A percentile compares a stretch with the other conserved stretches of the same genome.
These are phyloP conservation scores for Cyclura pinguis DNA, from an alignment of 2,797 vertebrate genomes.

Conservation along the genomic window DNA sequence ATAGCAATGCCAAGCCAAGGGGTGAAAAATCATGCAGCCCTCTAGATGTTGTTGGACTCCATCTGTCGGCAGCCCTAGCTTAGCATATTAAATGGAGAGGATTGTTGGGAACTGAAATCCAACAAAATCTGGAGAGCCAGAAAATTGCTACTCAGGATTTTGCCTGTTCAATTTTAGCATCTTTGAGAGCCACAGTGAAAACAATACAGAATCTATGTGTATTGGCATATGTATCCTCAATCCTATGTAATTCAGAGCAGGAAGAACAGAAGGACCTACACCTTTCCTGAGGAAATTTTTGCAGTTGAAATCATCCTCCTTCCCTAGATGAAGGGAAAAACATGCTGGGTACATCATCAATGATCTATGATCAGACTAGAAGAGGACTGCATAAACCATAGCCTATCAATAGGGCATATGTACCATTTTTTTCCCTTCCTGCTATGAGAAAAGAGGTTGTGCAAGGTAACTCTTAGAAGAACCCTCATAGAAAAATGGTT, in stretches of 20 bases:
- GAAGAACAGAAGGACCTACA: not conserved
- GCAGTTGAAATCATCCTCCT: not conserved
- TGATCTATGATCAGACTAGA: not conserved
- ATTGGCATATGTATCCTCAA: not conserved
- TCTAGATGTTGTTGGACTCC: no score
- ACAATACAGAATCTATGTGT: not conserved
- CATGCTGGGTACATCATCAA: not conserved
- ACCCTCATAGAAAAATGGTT: not conserved
- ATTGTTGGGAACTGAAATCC: no score
- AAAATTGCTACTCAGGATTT: no score
- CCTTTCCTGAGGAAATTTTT: not conserved
- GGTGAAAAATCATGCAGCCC: no score
- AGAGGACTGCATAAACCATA: no score
- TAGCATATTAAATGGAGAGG: no score
- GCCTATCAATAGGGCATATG: no score
- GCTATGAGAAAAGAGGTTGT: not conserved
- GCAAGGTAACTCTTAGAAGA: not conserved
- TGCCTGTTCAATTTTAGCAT: not conserved
- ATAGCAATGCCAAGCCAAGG: not conserved
- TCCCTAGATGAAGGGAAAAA: no score
- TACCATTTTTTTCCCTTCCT: not conserved
- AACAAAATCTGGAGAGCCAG: no score
- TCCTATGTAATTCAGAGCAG: not conserved
- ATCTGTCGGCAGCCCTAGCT: no score
- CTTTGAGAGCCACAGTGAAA: not conserved